Base-by-base conservation (phyloP, 2,888 invertebrate species). In the Drosophila lutescens region DNA sequence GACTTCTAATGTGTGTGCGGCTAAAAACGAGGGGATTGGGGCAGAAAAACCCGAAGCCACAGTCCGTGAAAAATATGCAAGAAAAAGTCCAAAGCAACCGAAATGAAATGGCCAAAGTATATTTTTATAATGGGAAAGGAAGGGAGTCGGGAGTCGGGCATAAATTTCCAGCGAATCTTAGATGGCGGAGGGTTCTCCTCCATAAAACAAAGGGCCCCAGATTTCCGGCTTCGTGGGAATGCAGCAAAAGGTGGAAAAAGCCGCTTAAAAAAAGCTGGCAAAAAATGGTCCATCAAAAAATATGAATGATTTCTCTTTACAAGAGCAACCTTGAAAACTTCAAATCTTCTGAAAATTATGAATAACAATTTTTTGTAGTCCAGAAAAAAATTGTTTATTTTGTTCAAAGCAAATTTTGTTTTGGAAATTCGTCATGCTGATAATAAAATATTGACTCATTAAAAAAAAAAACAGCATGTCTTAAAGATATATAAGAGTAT, bases 11-110 rank as follows among this genome's bases (percentile, higher is more conserved):
- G 30, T 50, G 34, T 53, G 43, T 75, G 74, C 74, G 73, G 49
- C 71, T 70, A 66, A 57, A 66, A 54, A 49, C 50, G 17, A 17
- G 62, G 46, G 61, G 61, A 40, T 15, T 38, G 58, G 36, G 20
- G 38, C 10, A 50, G 30, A 20, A 49, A 58, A 32, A 40, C 50
- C 59, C 69, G 69, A 60, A 55, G 69, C 79, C 77, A 59, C 58
- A 50, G 55, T 73, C 78, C 86, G 84, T 88, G 86, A 86, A 86
- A 88, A 82, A 84, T 82, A 88, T 86, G 86, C 86, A 79, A 84
- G 76, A 74, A 80, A 77, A 67, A 44, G 58, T 60, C 62, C 54
- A 63, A 70, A 65, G 43, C 47, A 68, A 77, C 74, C 71, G 76
- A 79, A 85, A 82, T 78, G 67, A 73, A 77, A 86, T 75, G 80